Evolutionary conservation across 2,888 invertebrate species (phyloP).

Genomic region (Cataglyphis rosenhaueri): DNA sequence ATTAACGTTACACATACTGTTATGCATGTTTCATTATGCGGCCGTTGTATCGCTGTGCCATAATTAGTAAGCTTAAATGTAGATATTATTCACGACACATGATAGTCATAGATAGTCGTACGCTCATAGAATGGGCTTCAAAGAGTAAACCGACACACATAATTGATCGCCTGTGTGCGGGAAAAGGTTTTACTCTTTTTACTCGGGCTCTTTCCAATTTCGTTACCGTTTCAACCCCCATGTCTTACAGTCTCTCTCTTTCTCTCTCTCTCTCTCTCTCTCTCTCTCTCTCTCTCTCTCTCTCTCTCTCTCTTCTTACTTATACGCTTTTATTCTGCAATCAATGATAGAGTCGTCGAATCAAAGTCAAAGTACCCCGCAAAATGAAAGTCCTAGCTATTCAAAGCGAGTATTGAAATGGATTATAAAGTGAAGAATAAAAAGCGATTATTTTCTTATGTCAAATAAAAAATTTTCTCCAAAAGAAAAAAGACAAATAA

Average conservation of each 20-base stretch:
- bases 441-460: neutral
- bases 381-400: slow-evolving; percentile 66
- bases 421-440: neutral
- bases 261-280: neutral
- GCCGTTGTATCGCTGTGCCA: slow-evolving; percentile 40
- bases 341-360: slow-evolving; percentile 58
- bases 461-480: too few relatives aligned
- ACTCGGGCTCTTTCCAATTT: slow-evolving; percentile 18
- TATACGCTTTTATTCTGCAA: neutral
- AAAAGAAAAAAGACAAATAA: too few relatives aligned
- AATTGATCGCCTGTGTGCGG: slow-evolving; percentile 9
- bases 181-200: slow-evolving; percentile 24
- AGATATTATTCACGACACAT: slow-evolving; percentile 53
- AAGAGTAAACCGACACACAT: slow-evolving; percentile 15
- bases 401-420: slow-evolving; percentile 58
- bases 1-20: slow-evolving; percentile 49
- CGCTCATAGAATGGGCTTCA: slow-evolving; percentile 10
- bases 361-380: slow-evolving; percentile 68
- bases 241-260: neutral
- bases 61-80: slow-evolving; percentile 54
- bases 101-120: slow-evolving; percentile 47
- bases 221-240: neutral
- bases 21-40: slow-evolving; percentile 55
- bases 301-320: slow-evolving; percentile 1
- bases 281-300: neutral